Conservation (phyloP, 1,140 invertebrate genomes). For the Drosophila pectinifera region DNA sequence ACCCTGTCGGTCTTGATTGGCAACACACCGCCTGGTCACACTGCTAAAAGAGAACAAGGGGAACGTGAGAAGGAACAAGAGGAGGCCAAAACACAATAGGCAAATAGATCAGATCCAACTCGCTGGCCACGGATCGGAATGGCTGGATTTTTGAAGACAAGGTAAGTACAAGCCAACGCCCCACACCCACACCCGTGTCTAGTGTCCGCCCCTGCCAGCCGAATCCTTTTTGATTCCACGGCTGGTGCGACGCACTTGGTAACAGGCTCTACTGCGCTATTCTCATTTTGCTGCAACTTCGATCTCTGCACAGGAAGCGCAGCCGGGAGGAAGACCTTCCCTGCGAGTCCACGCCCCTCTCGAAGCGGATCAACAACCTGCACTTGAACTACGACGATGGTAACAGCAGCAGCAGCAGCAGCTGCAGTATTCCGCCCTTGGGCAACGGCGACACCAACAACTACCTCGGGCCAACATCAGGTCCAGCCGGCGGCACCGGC, state of each 20-base stretch:
- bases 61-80: slow-evolving; percentile 8
- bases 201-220: not conserved
- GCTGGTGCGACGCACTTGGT: slow-evolving; percentile 7
- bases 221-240: not conserved
- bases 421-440: slow-evolving; percentile 58
- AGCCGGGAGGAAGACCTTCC: slow-evolving; percentile 79
- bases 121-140: slow-evolving; percentile 32
- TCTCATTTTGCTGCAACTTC: not conserved
- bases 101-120: slow-evolving; percentile 3
- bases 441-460: slow-evolving; percentile 61
- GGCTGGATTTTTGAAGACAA: slow-evolving; percentile 63
- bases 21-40: slow-evolving; percentile 19
- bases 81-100: slow-evolving; percentile 15
- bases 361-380: slow-evolving; percentile 83
- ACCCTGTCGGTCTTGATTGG: not conserved
- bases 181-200: not conserved
- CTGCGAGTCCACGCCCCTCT: slow-evolving; percentile 78
- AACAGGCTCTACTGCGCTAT: not conserved
- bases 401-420: slow-evolving; percentile 71
- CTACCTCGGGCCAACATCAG: slow-evolving; percentile 20
- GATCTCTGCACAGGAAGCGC: slow-evolving; percentile 64
- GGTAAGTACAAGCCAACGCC: slow-evolving; percentile 29
- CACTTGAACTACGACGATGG: slow-evolving; percentile 78
- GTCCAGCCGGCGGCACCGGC: not conserved
- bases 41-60: not conserved